Conservation (phyloP, 2,888 invertebrate species). For the Nyleta sp. region DNA sequence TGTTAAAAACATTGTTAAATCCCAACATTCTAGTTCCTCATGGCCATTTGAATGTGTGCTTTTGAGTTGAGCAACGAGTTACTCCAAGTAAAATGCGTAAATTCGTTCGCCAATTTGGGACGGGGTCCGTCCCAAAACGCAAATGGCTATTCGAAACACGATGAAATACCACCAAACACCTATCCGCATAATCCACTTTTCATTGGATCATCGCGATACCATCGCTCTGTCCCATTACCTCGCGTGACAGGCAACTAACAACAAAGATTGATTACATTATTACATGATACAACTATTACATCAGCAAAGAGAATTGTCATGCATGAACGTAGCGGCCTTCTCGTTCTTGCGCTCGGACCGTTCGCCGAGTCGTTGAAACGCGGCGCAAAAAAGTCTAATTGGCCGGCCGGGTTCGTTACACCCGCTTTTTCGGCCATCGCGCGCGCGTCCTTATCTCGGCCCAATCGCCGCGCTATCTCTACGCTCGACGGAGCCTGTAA, state of each 20-base stretch:
- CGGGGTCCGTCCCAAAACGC: no score
- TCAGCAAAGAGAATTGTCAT: constrained; percentile 30
- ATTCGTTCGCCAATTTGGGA: no score
- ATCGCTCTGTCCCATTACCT: constrained; percentile 25
- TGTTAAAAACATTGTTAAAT: no score
- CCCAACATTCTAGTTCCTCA: no score
- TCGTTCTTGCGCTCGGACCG: background rate
- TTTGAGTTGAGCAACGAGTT: no score
- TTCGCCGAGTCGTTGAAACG: background rate
- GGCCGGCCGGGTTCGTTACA: constrained; percentile 15
- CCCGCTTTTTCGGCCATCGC: constrained; percentile 16
- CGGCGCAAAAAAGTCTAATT: constrained; percentile 6
- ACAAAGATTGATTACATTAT: constrained; percentile 47
- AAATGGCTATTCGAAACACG: background rate
- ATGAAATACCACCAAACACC: constrained; percentile 14
- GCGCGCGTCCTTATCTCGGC: constrained; percentile 6
- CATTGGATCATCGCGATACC: constrained; percentile 34
- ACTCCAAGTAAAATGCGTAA: no score
- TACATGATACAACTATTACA: constrained; percentile 45
- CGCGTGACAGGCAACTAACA: constrained; percentile 44
- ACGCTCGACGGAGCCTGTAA: constrained; percentile 11
- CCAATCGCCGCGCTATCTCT: background rate
- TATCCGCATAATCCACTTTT: constrained; percentile 32
- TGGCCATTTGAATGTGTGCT: no score
- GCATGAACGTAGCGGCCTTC: constrained; percentile 11